These are phyloP conservation scores for Vimba vimba DNA, from an alignment of 2,113 vertebrate species.

Conservation along the genomic window DNA sequence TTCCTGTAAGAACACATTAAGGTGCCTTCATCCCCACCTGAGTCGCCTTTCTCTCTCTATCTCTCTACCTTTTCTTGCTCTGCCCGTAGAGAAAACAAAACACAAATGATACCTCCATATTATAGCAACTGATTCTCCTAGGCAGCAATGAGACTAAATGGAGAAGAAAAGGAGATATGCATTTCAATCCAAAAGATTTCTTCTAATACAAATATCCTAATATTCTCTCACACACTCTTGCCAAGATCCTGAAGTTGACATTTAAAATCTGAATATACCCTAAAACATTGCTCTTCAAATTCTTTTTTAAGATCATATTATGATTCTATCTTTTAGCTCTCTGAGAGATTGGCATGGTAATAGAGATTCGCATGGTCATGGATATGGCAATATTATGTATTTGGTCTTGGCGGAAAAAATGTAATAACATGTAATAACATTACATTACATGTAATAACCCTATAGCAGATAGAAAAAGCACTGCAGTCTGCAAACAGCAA, in stretches of 20 bases:
- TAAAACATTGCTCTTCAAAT: background rate
- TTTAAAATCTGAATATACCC: background rate
- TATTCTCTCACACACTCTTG: background rate
- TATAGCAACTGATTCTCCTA: background rate
- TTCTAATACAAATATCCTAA: background rate
- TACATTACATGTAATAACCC: no score
- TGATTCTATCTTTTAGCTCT: background rate
- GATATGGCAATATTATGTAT: no score
- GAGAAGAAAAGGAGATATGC: background rate
- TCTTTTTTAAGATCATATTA: background rate
- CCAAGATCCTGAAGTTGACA: background rate
- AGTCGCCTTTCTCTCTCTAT: constrained; percentile 25
- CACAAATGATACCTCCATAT: background rate
- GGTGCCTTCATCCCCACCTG: background rate
- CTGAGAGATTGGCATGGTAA: no score
- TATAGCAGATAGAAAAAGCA: no score
- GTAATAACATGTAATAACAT: no score
- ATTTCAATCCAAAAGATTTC: background rate
- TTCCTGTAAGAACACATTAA: constrained; percentile 41
- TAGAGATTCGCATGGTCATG: no score
- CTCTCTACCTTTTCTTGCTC: background rate
- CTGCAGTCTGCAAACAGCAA: no score
- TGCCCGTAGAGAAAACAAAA: background rate
- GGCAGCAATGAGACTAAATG: background rate
- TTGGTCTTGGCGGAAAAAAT: no score